Evolutionary conservation across 2,113 vertebrate genomes (phyloP).

Genomic region (Dolichotis patagonum): DNA sequence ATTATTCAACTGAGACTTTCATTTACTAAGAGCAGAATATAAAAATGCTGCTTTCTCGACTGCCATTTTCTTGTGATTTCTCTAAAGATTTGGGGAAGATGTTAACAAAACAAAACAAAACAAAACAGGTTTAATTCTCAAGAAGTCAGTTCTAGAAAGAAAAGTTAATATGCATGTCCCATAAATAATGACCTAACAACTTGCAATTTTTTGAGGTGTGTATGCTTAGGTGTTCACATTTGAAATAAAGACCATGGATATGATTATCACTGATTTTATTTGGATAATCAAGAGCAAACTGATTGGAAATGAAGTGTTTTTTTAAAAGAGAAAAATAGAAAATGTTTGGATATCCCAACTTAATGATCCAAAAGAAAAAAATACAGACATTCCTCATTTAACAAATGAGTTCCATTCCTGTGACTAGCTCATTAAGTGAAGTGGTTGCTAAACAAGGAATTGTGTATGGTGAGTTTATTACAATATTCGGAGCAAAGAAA

Average conservation of each 20-base stretch:
- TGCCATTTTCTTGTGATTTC: conserved; percentile 69
- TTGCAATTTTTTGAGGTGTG: conserved; percentile 39
- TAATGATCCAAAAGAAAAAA: not conserved
- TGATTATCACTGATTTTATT: conserved; percentile 66
- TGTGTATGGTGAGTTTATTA: not conserved
- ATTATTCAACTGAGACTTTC: conserved; percentile 81
- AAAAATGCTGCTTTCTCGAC: conserved; percentile 68
- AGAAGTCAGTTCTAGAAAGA: conserved; percentile 50
- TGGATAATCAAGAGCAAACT: conserved; percentile 64
- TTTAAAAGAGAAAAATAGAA: conserved; percentile 53
- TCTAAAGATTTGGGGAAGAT: conserved; percentile 60
- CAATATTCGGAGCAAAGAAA: not conserved
- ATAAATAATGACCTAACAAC: conserved; percentile 61
- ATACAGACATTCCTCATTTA: not conserved
- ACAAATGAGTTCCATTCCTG: not conserved
- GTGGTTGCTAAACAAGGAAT: not conserved
- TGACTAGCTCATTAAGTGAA: not conserved
- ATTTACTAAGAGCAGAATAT: conserved; percentile 54
- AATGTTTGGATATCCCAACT: conserved; percentile 14
- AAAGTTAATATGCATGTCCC: conserved; percentile 54
- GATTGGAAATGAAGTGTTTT: conserved; percentile 45
- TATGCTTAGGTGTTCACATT: conserved; percentile 33
- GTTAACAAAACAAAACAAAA: conserved; percentile 18
- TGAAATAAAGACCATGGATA: conserved; percentile 17
- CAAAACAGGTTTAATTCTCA: conserved; percentile 51